These are phyloP conservation scores for Ceraclea dissimilis DNA, from an alignment of 2,888 invertebrate genomes.

Conservation along the genomic window DNA sequence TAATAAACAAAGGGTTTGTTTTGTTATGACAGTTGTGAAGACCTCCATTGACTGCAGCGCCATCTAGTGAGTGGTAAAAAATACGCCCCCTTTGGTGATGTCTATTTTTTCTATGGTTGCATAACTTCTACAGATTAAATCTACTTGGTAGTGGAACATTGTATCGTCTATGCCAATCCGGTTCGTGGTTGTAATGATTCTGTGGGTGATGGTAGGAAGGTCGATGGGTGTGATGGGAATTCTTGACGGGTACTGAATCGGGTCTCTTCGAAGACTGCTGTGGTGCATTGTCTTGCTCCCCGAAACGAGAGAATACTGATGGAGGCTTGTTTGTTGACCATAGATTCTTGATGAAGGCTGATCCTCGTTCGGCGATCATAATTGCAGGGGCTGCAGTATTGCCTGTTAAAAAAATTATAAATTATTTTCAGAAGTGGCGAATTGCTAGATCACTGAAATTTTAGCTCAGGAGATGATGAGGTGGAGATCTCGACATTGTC, in stretches of 20 bases:
- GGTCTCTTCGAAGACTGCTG: constrained; percentile 26
- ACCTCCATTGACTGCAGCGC: no score
- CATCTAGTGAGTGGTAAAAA: no score
- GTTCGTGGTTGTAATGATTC: constrained; percentile 26
- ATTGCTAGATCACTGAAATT: not conserved
- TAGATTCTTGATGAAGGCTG: constrained; percentile 44
- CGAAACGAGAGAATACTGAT: constrained; percentile 28
- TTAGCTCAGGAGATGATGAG: no score
- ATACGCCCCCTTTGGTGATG: no score
- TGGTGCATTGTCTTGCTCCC: constrained; percentile 28
- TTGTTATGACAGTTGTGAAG: no score
- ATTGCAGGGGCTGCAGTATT: constrained; percentile 53
- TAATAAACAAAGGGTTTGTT: no score
- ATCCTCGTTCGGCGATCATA: constrained; percentile 53
- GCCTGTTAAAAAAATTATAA: constrained; percentile 30
- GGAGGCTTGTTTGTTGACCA: constrained; percentile 37
- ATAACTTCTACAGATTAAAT: not conserved
- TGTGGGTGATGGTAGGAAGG: constrained; percentile 27
- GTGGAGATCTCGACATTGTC: not conserved
- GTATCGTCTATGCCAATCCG: constrained; percentile 25
- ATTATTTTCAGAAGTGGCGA: not conserved
- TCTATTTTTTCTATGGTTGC: no score
- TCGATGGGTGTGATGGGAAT: constrained; percentile 31
- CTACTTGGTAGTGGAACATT: constrained; percentile 9
- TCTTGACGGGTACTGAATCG: constrained; percentile 29